Evolutionary conservation across 1,140 invertebrate genomes (phyloP), one percentile per base, ranked within the genome.

Genomic region (Steinernema feltiae): DNA sequence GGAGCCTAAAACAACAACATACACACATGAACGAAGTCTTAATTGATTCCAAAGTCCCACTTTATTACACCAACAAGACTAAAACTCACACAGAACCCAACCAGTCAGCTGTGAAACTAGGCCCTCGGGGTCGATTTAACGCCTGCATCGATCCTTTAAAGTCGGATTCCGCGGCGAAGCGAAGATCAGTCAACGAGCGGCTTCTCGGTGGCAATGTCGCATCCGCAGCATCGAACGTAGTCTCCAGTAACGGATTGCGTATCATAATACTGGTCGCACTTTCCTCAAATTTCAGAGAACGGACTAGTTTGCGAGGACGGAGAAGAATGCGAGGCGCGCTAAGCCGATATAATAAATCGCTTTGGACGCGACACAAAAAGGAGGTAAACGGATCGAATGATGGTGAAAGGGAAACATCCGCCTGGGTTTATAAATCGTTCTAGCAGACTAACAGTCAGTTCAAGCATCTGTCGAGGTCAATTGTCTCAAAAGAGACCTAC

Each of bases 191-290:
- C 24, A 63, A 27, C 24, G 53, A 63, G 24, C 53, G 53, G 24
- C 53, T 63, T 21, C 53, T 63, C 12, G 53, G 53, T 3, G 53
- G 53, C 15, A 27, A 3, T 21, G 53, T 63, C 3, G 15, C 53
- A 21, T 63, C 53, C 12, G n/a, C n/a, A n/a, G 53, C 53, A 21
- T 63, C 53, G 24, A 63, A 63, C 12, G 53, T 63, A 7, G 53
- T 63, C 53, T 63, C 53, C 53, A 63, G 53, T 21, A 63, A 21
- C 53, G 53, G 53, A 63, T 63, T 63, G 15, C 53, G 53, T 21
- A 63, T 15, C 53, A 63, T 63, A 41, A n/a, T n/a, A n/a, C n/a
- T 41, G 7, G 35, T 18, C 35, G 35, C 35, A 41, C 35, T 41
- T 41, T 41, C 18, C 35, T 41, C 3, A 15, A 21, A 7, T 15